Base-by-base conservation (phyloP, 2,888 invertebrate species). In the Epicampocera succincta region DNA sequence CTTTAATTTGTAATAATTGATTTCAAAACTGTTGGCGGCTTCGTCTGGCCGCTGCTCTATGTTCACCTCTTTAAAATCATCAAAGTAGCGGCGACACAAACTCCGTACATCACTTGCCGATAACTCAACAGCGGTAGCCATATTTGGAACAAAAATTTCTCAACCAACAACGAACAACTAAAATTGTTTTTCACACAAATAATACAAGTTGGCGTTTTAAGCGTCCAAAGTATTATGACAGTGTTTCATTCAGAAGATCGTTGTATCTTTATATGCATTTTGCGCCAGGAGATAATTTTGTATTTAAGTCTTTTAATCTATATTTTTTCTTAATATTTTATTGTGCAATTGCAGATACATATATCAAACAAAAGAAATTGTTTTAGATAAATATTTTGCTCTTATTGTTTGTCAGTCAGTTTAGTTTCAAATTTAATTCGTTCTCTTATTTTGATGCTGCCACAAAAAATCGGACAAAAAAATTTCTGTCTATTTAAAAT, bases 1-100 rank as follows among this genome's bases (percentile, higher is more conserved):
- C 4, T 85, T 85, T 0, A 89, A 71, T 0, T 86, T 76, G 54
- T 87, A 90, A 58, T 85, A 86, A 0, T 89, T 60, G 0, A 90
- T 84, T 33, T 88, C 66, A 25, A 84, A 60, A n/a, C n/a, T n/a
- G n/a, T n/a, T n/a, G n/a, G n/a, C n/a, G 4, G 5, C n/a, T 56
- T 63, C 25, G 17, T 21, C 13, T n/a, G n/a, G 3, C 15, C 54
- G 9, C 13, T 33, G 13, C 46, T 46, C 13, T 3, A 44, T 33
- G 19, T 48, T 29, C 1, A 29, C 21, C 13, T 19, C 42, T 44
- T 12, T 19, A 44, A 65, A 42, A 25, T 77, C 66, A 6, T 76
- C 65, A n/a, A 85, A 80, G 63, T 84, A 83, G 15, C 80, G 80
- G 29, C 66, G 61, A 17, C 85, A 85, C 12, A 85, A 52, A 33